Evolutionary conservation across 2,113 vertebrate genomes (phyloP).

Genomic region (Spermophilus dauricus): DNA sequence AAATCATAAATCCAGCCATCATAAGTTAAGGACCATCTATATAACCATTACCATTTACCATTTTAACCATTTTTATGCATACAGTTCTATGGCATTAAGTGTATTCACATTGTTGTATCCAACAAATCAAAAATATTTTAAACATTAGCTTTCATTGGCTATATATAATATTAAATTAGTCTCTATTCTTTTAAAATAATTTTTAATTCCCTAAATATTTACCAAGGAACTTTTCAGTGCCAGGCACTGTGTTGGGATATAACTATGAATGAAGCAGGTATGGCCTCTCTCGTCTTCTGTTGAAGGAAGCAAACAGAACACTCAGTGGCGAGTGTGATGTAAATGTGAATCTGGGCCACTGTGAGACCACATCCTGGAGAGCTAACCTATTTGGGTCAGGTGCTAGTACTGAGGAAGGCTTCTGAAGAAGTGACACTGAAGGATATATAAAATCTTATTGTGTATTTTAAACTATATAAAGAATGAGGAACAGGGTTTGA

Average conservation of each 20-base stretch:
- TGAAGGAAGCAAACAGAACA: background rate
- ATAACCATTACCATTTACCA: background rate
- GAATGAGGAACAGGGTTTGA: background rate
- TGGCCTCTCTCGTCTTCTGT: background rate
- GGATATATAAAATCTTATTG: background rate
- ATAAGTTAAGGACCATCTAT: background rate
- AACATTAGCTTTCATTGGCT: background rate
- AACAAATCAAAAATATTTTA: conserved; percentile 14
- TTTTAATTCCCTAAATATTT: background rate
- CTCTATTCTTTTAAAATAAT: background rate
- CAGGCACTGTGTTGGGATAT: background rate
- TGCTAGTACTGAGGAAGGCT: background rate
- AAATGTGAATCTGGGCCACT: background rate
- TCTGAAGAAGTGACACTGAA: background rate
- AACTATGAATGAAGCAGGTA: background rate
- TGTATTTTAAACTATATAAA: background rate
- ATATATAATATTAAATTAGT: background rate
- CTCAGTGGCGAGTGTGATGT: too few species aligned
- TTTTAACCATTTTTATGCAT: background rate
- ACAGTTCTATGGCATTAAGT: background rate
- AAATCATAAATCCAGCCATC: background rate
- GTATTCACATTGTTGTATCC: background rate
- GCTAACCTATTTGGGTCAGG: background rate
- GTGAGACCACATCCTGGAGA: background rate
- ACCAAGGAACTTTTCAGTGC: background rate